Evolutionary conservation across 1,140 invertebrate genomes (phyloP).

Genomic region (Papilio polyxenes): DNA sequence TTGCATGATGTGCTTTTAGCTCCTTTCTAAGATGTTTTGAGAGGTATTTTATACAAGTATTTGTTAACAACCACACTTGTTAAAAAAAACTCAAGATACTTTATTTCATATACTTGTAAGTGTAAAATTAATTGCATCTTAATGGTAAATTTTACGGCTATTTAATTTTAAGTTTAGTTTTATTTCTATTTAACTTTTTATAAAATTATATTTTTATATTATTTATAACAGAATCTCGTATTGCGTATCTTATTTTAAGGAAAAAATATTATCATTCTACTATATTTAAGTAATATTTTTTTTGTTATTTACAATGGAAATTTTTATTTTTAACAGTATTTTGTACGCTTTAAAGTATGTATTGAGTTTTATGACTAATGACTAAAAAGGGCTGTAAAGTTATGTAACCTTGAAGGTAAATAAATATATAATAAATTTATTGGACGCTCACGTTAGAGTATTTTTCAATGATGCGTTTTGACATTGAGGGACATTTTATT

Average conservation of each 20-base stretch:
- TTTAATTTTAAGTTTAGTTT: neutral
- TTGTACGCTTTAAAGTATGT: neutral
- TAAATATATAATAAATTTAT: neutral
- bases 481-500: neutral
- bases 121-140: neutral
- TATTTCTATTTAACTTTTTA: conserved; percentile 1
- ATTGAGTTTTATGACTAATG: neutral
- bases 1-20: neutral
- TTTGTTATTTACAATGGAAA: conserved; percentile 4
- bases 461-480: neutral
- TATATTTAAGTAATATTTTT: neutral
- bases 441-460: neutral
- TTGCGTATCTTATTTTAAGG: neutral
- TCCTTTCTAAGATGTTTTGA: neutral
- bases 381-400: neutral
- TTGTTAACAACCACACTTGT: neutral
- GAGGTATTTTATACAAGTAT: neutral
- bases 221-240: conserved; percentile 17
- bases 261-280: neutral
- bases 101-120: conserved; percentile 2
- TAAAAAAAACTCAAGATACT: neutral
- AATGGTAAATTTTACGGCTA: neutral
- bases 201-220: neutral
- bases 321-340: neutral
- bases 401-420: neutral